phyloP scores from a whole-genome alignment of 2,888 invertebrate species.

The Pachliopta kotzebuea region DNA sequence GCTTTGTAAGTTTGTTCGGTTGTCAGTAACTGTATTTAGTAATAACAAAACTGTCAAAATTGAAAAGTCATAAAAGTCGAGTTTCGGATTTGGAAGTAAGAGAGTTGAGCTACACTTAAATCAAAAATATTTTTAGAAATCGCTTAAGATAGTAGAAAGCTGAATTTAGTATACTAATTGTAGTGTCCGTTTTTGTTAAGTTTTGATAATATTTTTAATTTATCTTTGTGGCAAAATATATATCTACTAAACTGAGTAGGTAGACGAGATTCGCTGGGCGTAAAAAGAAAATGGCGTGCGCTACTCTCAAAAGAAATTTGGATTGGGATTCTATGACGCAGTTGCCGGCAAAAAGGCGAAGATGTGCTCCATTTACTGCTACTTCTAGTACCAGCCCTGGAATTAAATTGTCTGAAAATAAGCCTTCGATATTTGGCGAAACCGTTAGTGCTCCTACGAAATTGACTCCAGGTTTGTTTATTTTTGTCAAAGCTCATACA shows the following conservation, averaged over 20 bases:
- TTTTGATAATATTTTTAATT: constrained; percentile 61
- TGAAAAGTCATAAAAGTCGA: constrained; percentile 57
- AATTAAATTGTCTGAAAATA: constrained; percentile 77
- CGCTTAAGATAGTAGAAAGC: constrained; percentile 46
- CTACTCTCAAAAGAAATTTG: constrained; percentile 96
- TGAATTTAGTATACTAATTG: constrained; percentile 32
- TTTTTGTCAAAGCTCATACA: constrained; percentile 38
- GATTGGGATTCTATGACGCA: constrained; percentile 97
- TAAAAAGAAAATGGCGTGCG: constrained; percentile 96
- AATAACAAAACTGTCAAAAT: constrained; percentile 60
- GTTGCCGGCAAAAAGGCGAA: constrained; percentile 92
- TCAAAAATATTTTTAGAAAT: constrained; percentile 63
- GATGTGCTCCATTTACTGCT: constrained; percentile 93
- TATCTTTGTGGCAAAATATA: constrained; percentile 53
- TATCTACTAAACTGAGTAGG: constrained; percentile 54
- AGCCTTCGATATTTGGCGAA: constrained; percentile 91
- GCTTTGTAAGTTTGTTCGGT: constrained; percentile 9
- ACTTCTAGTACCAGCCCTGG: constrained; percentile 75
- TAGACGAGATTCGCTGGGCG: constrained; percentile 80
- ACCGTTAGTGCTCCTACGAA: constrained; percentile 86
- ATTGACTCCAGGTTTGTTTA: constrained; percentile 92
- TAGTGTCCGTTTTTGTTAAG: constrained; percentile 48
- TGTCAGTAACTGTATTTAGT: constrained; percentile 33
- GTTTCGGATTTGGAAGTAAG: constrained; percentile 61
- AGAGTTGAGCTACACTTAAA: constrained; percentile 54